Base-by-base conservation (phyloP, 1,140 invertebrate species). In the Ceratoteleas bidentatus region DNA sequence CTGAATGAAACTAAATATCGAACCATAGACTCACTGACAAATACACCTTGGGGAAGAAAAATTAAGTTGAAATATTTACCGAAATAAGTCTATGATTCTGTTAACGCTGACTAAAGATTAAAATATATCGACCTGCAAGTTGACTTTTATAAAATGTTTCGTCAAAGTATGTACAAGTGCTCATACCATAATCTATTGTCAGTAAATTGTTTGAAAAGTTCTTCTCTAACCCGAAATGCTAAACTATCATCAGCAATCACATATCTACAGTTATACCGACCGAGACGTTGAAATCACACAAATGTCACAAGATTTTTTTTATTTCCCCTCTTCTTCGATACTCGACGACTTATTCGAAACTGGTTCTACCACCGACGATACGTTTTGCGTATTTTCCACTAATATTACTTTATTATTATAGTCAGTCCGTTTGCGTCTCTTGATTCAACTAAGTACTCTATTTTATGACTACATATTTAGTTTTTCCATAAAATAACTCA, bases 141-240 rank as follows among this genome's bases (percentile, higher is more conserved):
- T 58, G 40, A 49, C 38, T 56, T 56, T 56, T 56, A 68, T 68
- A 36, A 68, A 56, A 56, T 47, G 38, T 68, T 56, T 36, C 40
- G 34, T 56, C 6, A 52, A 58, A 57, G 11, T 69, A 69, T 69
- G n/a, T 69, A 69, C 53, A 69, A 34, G 38, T 50, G 5, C 50
- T 58, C 49, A 33, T 58, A 49, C 50, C 16, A 15, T 49, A 33
- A 56, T 47, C 69, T 73, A 73, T 73, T 73, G 69, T 73, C 69
- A 60, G 58, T 62, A 36, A 73, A 56, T 73, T 54, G 58, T 73
- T 32, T 24, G 45, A 72, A 53, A 11, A 49, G 57, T 70, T 53
- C 56, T 70, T 53, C 56, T 56, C 62, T 24, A 60, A 70, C 16
- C 14, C 38, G 10, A 38, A 64, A 73, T 56, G n/a, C 52, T 73